Base-by-base conservation (phyloP, 2,113 vertebrate species). In the Leptosomus discolor region DNA sequence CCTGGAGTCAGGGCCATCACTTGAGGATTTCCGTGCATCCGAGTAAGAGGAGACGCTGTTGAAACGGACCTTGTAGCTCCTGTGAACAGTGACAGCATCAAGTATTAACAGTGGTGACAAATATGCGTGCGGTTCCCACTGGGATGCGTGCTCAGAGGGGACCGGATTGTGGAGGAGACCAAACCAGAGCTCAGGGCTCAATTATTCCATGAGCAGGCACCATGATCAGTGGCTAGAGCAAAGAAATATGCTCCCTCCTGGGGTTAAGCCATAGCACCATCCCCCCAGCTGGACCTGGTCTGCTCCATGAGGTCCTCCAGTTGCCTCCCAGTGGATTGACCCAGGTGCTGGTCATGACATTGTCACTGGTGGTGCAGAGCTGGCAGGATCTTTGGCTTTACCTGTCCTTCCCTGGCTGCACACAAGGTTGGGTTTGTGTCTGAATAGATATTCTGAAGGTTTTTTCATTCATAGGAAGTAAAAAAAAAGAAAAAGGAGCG, bases 1-100 rank as follows among this genome's bases (percentile, higher is more conserved):
- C 97, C 97, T 98, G 90, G 98, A 92, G 77, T 99, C 99, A 0
- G 99, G 98, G 64, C 99, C 99, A 0, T 99, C 99, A 0, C 99
- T 99, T 3, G 99, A 99, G 65, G 99, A 99, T 88, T 99, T 99
- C 64, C 97, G 98, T 4, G 98, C 99, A 53, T 99, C 99, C 1
- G 99, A 99, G 94, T 98, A 99, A 4, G 99, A 99, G 67, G 99
- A 99, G 93, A 99, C 99, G 0, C 99, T 99, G 95, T 99, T 99
- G 98, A 99, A 99, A 8, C 99, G 99, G 11, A 99, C 99, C 96
- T 99, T 99, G 98, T 99, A 99, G 97, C 99, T 99, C 98, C 99
- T 99, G 97, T 3, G 82, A 58, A 80, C 57, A 88, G 11, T 8
- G 57, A 77, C 14, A 37, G 26, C 53, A 34, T 0, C 10, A 5